Evolutionary conservation across 92 coral and sea anemone genomes (phyloP).

Genomic region (Diadumene lineata): DNA sequence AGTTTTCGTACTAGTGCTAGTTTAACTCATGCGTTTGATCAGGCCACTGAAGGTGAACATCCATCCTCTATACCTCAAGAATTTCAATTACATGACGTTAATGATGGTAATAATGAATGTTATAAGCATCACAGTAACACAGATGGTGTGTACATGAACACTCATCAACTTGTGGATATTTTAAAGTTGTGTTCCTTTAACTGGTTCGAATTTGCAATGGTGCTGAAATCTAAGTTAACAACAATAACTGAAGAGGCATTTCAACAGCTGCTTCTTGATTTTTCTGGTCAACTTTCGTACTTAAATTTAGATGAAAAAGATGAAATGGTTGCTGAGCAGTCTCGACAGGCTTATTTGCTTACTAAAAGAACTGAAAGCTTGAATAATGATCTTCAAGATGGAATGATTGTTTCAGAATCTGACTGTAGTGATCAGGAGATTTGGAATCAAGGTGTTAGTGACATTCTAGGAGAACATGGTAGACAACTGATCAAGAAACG

Average conservation of each 20-base stretch:
- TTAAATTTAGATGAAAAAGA: conserved; percentile 38
- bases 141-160: conserved; percentile 33
- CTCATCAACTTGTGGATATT: conserved; percentile 51
- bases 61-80: conserved; percentile 5
- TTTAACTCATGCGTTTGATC: no score
- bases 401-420: conserved; percentile 33
- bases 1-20: no score
- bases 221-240: conserved; percentile 30
- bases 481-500: no score
- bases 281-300: conserved; percentile 50
- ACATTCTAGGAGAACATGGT: background rate
- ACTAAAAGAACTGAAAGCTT: conserved; percentile 5
- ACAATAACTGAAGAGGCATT: conserved; percentile 43
- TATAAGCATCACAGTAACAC: conserved; percentile 38
- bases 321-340: conserved; percentile 45
- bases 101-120: conserved; percentile 25
- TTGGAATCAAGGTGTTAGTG: background rate
- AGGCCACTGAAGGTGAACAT: no score
- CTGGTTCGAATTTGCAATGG: conserved; percentile 59
- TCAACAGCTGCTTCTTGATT: conserved; percentile 44
- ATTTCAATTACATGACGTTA: conserved; percentile 1
- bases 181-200: conserved; percentile 48
- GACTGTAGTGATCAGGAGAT: conserved; percentile 50
- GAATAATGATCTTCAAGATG: conserved; percentile 25
- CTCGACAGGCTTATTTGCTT: conserved; percentile 53